A percentile compares a stretch with the other conserved stretches of the same genome.
These are phyloP conservation scores for Artibeus lituratus DNA, from an alignment of 2,797 vertebrate species.

Conservation along the genomic window DNA sequence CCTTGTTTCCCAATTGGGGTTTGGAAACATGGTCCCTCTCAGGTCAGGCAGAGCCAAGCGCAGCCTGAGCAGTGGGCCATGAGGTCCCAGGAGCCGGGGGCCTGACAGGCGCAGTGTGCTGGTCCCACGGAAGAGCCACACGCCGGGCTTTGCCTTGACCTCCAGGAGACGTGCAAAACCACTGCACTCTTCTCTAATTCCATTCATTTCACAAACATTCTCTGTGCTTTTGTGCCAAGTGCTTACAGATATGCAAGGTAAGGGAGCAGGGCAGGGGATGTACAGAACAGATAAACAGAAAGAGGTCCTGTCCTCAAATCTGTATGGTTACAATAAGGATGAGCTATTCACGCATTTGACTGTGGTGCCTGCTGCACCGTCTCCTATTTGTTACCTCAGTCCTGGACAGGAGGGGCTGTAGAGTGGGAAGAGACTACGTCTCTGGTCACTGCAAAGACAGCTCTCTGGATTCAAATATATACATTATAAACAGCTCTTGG, in stretches of 20 bases:
- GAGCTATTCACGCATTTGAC: background rate
- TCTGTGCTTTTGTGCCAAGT: background rate
- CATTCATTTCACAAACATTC: slow-evolving; percentile 1
- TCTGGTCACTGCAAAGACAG: background rate
- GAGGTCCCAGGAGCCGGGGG: background rate
- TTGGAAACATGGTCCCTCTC: background rate
- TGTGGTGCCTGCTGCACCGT: background rate
- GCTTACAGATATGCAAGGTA: background rate
- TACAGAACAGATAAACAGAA: background rate
- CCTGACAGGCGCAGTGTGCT: background rate
- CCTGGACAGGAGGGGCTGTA: background rate
- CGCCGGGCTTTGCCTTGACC: background rate
- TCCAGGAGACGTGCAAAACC: slow-evolving; percentile 8
- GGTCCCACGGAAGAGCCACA: background rate
- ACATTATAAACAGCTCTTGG: slow-evolving; percentile 46
- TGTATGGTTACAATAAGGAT: background rate
- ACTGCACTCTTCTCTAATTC: background rate
- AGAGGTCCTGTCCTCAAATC: background rate
- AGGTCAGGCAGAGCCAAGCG: background rate
- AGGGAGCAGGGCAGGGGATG: background rate
- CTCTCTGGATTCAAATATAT: slow-evolving; percentile 37
- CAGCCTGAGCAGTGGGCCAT: background rate
- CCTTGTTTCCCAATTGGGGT: background rate
- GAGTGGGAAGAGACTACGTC: background rate
- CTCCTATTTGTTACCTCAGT: background rate